Conservation (phyloP, 2,113 vertebrate genomes). For the Polypterus senegalus region DNA sequence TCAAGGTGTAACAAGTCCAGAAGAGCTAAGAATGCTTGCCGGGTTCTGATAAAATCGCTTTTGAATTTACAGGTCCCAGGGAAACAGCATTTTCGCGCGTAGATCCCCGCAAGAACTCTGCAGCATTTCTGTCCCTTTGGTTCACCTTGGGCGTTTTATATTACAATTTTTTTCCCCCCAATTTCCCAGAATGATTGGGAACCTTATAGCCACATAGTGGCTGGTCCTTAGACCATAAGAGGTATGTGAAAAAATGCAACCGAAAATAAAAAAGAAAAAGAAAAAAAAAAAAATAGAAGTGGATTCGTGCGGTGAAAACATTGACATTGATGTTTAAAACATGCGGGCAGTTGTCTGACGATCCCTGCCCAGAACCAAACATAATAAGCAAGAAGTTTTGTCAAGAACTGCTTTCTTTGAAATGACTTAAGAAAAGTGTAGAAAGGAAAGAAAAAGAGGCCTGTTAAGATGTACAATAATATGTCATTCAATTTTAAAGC, state of each 20-base stretch:
- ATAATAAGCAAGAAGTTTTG: background rate
- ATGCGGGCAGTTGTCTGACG: constrained; percentile 10
- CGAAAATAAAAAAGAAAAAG: constrained; percentile 19
- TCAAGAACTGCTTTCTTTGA: constrained; percentile 9
- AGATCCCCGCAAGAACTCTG: background rate
- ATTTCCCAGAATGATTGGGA: background rate
- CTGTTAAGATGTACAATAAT: constrained; percentile 1
- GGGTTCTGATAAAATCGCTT: background rate
- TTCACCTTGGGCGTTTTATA: background rate
- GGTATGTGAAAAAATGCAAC: background rate
- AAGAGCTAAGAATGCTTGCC: background rate
- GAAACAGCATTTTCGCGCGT: background rate
- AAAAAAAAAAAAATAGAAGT: constrained; percentile 17
- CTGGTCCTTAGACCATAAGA: constrained; percentile 8
- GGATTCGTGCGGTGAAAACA: constrained; percentile 15
- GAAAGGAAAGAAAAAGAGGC: background rate
- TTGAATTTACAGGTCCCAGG: background rate
- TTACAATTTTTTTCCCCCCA: background rate
- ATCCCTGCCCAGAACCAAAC: background rate
- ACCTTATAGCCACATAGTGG: constrained; percentile 2
- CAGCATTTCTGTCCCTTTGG: background rate
- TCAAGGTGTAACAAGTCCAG: background rate
- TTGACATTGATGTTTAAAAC: constrained; percentile 4
- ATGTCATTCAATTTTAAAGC: background rate
- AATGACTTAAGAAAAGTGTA: background rate